Evolutionary conservation across 2,797 vertebrate genomes (phyloP), one percentile per base, ranked within the genome.

Genomic region (Tapirus indicus): DNA sequence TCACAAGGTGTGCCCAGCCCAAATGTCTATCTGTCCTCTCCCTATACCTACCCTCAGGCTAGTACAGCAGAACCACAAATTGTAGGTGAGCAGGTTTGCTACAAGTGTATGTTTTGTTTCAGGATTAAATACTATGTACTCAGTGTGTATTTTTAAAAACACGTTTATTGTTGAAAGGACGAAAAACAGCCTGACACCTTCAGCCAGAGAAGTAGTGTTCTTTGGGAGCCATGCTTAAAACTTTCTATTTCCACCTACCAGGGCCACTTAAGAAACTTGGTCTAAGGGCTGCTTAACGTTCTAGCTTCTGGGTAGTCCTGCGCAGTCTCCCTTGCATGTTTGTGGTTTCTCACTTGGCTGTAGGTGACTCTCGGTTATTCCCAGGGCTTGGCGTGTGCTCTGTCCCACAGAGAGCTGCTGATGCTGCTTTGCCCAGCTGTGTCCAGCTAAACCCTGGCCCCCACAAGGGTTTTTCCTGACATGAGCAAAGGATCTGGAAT

Each of bases 361-460:
- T n/a, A 90, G 77, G 77, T 87, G 88, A 75, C 95, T 89, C 95
- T 86, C 47, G 9, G 80, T 52, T 91, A 56, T 52, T 96, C 88
- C 68, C 62, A 44, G 78, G 49, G 77, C 75, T 89, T 72, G 23
- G 62, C 62, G 0, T 58, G 64, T 83, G 56, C 87, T 94, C 62
- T 21, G 0, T 78, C 75, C 32, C 54, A 25, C 72, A 60, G 35
- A 60, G 35, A 92, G 85, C 77, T 85, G 71, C 92, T 25, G 89
- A 79, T 44, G 84, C 41, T 62, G 77, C 92, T 95, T 69, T 75
- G 91, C 68, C 92, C 94, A 91, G 93, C 96, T 97, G 88, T 94
- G 82, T 95, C 78, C 62, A 6, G 78, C 82, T 95, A 32, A 92
- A 68, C 27, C 41, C 82, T 75, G 68, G 72, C 82, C 85, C 29